Evolutionary conservation across 1,140 invertebrate species (phyloP).

Genomic region (Drosophila kikkawai): DNA sequence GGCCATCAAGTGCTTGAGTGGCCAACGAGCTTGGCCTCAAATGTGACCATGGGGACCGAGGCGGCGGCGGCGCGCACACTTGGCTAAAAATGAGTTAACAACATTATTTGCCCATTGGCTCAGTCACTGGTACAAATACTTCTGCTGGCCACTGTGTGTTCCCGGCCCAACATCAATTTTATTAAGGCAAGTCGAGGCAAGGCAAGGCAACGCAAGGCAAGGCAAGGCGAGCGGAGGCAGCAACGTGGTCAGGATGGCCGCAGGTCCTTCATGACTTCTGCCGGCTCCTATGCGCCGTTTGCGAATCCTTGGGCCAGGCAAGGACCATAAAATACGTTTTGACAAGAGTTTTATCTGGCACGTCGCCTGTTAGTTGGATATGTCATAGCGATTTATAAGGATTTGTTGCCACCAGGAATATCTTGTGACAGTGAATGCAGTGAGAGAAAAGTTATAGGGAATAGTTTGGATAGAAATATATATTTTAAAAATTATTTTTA

Average conservation of each 20-base stretch:
- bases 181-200: constrained; percentile 20
- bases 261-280: constrained; percentile 56
- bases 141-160: constrained; percentile 15
- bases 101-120: constrained; percentile 68
- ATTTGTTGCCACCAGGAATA: constrained; percentile 66
- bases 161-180: constrained; percentile 31
- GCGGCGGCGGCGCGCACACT: constrained; percentile 20
- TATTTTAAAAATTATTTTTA: neutral
- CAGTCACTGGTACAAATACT: neutral
- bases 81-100: constrained; percentile 75
- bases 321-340: constrained; percentile 73
- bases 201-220: constrained; percentile 4
- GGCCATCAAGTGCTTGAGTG: constrained; percentile 57
- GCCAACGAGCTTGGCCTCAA: constrained; percentile 47
- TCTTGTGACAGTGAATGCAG: constrained; percentile 33
- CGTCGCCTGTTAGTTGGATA: constrained; percentile 64
- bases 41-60: constrained; percentile 61
- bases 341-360: constrained; percentile 80
- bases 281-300: constrained; percentile 12
- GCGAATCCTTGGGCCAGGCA: constrained; percentile 40
- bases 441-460: neutral
- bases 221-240: constrained; percentile 20
- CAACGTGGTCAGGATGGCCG: constrained; percentile 40
- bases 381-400: constrained; percentile 73
- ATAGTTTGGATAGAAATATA: too few species aligned